These are phyloP conservation scores for Rotaria magnacalcarata DNA, from an alignment of 2,888 invertebrate genomes.

Conservation along the genomic window DNA sequence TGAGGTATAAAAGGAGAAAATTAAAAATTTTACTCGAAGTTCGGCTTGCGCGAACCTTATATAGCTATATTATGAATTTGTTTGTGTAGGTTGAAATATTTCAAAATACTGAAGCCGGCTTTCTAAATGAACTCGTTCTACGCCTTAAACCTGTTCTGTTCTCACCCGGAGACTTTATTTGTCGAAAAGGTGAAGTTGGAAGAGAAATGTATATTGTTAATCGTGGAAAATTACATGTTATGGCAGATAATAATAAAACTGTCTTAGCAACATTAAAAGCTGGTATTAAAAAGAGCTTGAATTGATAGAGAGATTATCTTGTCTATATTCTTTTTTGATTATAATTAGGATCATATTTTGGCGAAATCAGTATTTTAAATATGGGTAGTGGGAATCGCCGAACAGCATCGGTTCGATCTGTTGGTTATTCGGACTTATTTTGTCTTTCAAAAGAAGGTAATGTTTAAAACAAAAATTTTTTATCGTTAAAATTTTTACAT, in stretches of 20 bases:
- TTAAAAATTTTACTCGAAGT: too few species aligned
- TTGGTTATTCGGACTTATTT: slow-evolving; percentile 96
- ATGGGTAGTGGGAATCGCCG: slow-evolving; percentile 92
- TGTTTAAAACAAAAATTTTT: not conserved
- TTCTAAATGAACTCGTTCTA: slow-evolving; percentile 90
- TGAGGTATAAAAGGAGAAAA: too few species aligned
- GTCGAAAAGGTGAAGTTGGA: slow-evolving; percentile 97
- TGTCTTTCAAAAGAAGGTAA: slow-evolving; percentile 82
- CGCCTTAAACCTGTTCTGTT: slow-evolving; percentile 88
- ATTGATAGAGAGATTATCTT: not conserved
- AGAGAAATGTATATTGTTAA: slow-evolving; percentile 99
- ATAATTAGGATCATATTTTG: slow-evolving; percentile 79
- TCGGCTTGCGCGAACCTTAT: too few species aligned
- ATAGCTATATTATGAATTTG: too few species aligned
- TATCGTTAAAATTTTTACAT: too few species aligned
- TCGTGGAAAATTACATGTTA: slow-evolving; percentile 67
- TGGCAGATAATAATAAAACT: slow-evolving; percentile 82
- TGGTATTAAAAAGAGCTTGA: slow-evolving; percentile 58
- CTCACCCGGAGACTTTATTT: slow-evolving; percentile 96
- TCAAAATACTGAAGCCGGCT: slow-evolving; percentile 97
- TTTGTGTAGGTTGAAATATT: slow-evolving; percentile 75
- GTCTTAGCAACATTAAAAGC: slow-evolving; percentile 93
- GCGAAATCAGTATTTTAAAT: slow-evolving; percentile 98
- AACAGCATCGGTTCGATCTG: slow-evolving; percentile 90
- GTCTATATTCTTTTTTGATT: not conserved